Percentiles rank a stretch among this genome's conserved stretches.
Conservation (phyloP, 2,797 vertebrate species). For the Bradypodion pumilum region DNA sequence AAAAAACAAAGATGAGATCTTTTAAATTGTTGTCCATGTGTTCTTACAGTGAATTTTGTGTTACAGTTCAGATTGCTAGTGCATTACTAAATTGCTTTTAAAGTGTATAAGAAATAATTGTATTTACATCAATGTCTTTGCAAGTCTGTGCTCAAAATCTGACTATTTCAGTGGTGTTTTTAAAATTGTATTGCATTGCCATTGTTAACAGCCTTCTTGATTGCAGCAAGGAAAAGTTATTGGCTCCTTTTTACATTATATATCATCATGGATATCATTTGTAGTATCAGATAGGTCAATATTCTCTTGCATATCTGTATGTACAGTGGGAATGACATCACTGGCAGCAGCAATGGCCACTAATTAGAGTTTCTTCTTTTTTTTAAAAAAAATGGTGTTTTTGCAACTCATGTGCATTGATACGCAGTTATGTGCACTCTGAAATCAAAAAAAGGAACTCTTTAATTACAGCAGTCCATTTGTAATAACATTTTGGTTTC, state of each 20-base stretch:
- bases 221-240: constrained; percentile 30
- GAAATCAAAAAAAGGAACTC: too few species aligned
- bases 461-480: too few species aligned
- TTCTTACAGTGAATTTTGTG: not conserved
- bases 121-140: constrained; percentile 10
- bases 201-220: constrained; percentile 6
- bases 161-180: constrained; percentile 20
- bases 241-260: not conserved
- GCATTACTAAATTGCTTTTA: constrained; percentile 6
- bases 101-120: constrained; percentile 2
- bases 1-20: not conserved
- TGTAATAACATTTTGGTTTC: too few species aligned
- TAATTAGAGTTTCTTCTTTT: too few species aligned
- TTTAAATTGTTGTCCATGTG: not conserved
- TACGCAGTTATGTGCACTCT: too few species aligned
- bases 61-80: constrained; percentile 23
- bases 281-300: not conserved
- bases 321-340: too few species aligned
- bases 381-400: too few species aligned
- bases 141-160: constrained; percentile 8
- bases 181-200: constrained; percentile 17
- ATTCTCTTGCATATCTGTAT: too few species aligned
- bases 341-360: too few species aligned
- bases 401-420: too few species aligned
- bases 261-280: not conserved